Conservation (phyloP, 2,113 vertebrate genomes). For the Monopterus albus region DNA sequence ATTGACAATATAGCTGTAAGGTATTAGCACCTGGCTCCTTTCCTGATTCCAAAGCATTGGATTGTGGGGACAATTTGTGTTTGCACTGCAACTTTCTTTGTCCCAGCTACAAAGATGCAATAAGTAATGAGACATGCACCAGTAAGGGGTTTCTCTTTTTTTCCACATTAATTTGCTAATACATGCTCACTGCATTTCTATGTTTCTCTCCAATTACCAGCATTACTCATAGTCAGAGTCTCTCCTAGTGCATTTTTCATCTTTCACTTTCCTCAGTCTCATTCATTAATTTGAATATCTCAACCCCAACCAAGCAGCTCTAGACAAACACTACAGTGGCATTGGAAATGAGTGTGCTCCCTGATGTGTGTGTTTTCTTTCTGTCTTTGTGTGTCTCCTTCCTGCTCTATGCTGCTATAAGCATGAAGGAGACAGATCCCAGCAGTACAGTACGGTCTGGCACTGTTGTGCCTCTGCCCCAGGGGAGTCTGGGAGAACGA, state of each 20-base stretch:
- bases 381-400: conserved; percentile 21
- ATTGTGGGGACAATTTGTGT: conserved; percentile 53
- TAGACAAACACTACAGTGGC: conserved; percentile 55
- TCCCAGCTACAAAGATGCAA: conserved; percentile 52
- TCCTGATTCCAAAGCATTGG: conserved; percentile 37
- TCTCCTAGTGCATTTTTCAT: conserved; percentile 74
- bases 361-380: conserved; percentile 55
- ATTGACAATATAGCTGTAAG: conserved; percentile 49
- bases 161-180: conserved; percentile 70
- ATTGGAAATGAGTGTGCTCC: conserved; percentile 35
- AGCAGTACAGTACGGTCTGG: conserved; percentile 53
- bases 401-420: conserved; percentile 35
- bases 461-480: conserved; percentile 62
- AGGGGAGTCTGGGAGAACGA: conserved; percentile 76
- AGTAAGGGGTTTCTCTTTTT: conserved; percentile 12
- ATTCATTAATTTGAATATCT: conserved; percentile 80
- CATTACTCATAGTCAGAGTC: conserved; percentile 81
- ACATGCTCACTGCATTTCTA: conserved; percentile 73
- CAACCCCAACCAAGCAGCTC: conserved; percentile 46
- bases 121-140: conserved; percentile 68
- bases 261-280: conserved; percentile 73
- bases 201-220: conserved; percentile 79
- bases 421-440: conserved; percentile 68
- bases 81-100: conserved; percentile 66
- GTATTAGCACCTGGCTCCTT: conserved; percentile 44